Base-by-base conservation (phyloP, 2,797 vertebrate species). In the Botia almorhae region DNA sequence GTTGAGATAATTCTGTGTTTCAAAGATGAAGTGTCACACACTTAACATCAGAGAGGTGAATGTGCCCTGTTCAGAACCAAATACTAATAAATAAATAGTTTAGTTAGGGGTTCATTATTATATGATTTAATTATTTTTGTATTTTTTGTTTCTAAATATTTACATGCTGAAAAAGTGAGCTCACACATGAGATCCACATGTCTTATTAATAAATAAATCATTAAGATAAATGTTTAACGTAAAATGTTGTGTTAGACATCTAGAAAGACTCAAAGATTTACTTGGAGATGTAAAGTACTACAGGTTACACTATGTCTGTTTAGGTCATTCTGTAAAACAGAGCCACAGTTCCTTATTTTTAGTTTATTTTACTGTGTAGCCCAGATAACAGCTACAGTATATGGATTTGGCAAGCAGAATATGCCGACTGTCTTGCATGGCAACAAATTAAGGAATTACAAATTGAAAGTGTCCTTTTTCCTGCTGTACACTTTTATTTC, bases 341-440 rank as follows among this genome's bases (percentile, higher is more conserved):
- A 14, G 23, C 16, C 60, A 39, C 23, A 48, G 48, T 39, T 79
- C 3, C 29, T 17, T 29, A 16, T 29, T 60, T 69, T 48, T 7
- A 46, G n/a, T 78, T 39, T 63, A 33, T 69, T 71, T 78, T 43
- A 58, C 65, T 78, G 67, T 71, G 68, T 19, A 78, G 67, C 60
- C 55, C 56, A 53, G 68, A 63, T 78, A 78, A 78, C 68, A 71
- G 58, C 26, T 53, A 12, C 33, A 60, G 26, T 33, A 36, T 69
- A 53, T 65, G 69, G 58, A 72, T 72, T 72, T 79, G 69, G 48
- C 77, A 72, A 55, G 77, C 46, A 55, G 56, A 72, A 79, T 55
- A 43, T 72, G 48, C 69, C 72, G 69, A 79, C 33, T 79, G 10
- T 55, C 21, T 33, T 16, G 46, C 16, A 55, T 39, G 58, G 33